These are phyloP conservation scores for Ectropis grisescens DNA, from an alignment of 1,140 invertebrate genomes.

Conservation along the genomic window DNA sequence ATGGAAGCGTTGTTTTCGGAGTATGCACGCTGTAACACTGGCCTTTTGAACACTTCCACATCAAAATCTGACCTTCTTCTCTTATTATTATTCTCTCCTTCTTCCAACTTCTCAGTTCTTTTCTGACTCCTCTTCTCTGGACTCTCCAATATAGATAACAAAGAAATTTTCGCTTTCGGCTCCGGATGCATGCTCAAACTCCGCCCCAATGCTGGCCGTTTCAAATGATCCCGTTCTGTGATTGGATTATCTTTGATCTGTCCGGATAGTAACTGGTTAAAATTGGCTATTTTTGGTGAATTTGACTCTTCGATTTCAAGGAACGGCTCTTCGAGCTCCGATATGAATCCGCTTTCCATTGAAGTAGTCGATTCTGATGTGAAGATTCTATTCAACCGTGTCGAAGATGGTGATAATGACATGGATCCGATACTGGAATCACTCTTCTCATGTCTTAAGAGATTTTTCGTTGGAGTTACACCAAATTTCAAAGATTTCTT, in stretches of 20 bases:
- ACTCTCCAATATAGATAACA: slow-evolving; percentile 39
- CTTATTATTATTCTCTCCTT: slow-evolving; percentile 23
- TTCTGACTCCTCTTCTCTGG: slow-evolving; percentile 31
- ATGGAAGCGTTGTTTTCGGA: slow-evolving; percentile 61
- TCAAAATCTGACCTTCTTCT: slow-evolving; percentile 27
- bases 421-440: slow-evolving; percentile 40
- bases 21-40: slow-evolving; percentile 43
- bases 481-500: slow-evolving; percentile 53
- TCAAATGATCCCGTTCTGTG: slow-evolving; percentile 14
- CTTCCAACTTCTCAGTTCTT: slow-evolving; percentile 14
- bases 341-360: slow-evolving; percentile 55
- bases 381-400: slow-evolving; percentile 21
- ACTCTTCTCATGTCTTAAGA: slow-evolving; percentile 29
- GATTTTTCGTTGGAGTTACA: slow-evolving; percentile 30
- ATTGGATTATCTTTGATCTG: slow-evolving; percentile 41
- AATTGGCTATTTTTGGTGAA: slow-evolving; percentile 45
- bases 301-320: slow-evolving; percentile 45
- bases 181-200: slow-evolving; percentile 46
- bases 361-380: slow-evolving; percentile 44
- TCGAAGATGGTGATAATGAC: slow-evolving; percentile 18
- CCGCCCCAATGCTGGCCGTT: slow-evolving; percentile 19
- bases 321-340: slow-evolving; percentile 49
- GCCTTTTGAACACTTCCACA: slow-evolving; percentile 14
- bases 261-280: slow-evolving; percentile 41
- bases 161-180: slow-evolving; percentile 24